Evolutionary conservation across 2,888 invertebrate species (phyloP).

Genomic region (Pollenia labialis): DNA sequence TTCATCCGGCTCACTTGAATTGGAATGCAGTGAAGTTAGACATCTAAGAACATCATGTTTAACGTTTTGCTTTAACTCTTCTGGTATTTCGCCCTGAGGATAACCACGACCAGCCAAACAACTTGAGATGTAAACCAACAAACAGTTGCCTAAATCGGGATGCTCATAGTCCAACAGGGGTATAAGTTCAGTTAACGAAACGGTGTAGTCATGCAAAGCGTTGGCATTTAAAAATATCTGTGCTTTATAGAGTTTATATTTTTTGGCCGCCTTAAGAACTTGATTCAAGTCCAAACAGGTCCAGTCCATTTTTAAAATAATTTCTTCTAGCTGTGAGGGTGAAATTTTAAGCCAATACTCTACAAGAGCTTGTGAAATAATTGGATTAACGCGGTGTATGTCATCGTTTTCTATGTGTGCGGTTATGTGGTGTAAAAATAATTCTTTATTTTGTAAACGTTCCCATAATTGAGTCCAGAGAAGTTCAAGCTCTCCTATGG

Average conservation of each 20-base stretch:
- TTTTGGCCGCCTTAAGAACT: constrained; percentile 83
- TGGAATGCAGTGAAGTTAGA: constrained; percentile 88
- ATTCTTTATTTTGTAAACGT: constrained; percentile 84
- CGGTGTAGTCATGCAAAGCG: constrained; percentile 90
- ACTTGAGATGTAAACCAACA: constrained; percentile 93
- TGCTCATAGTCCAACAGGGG: constrained; percentile 84
- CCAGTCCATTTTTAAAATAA: constrained; percentile 90
- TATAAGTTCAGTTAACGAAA: constrained; percentile 89
- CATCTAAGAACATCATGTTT: constrained; percentile 90
- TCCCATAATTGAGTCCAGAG: constrained; percentile 88
- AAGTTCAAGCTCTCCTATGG: constrained; percentile 84
- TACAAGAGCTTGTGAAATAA: constrained; percentile 90
- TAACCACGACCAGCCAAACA: constrained; percentile 94
- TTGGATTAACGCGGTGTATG: constrained; percentile 87
- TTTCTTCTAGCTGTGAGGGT: constrained; percentile 88
- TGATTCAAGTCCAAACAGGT: constrained; percentile 91
- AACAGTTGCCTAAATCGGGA: constrained; percentile 90
- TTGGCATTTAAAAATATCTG: constrained; percentile 90
- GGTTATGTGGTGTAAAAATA: constrained; percentile 89
- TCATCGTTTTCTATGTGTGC: constrained; percentile 88
- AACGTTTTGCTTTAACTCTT: constrained; percentile 87
- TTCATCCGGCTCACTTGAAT: constrained; percentile 87
- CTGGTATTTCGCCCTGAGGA: constrained; percentile 90
- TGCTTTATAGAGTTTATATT: constrained; percentile 82
- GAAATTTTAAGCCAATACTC: constrained; percentile 87